Percentiles rank a stretch among this genome's conserved stretches.
These are phyloP conservation scores for Eumacrocentrus americanus DNA, from an alignment of 2,888 invertebrate species.

Conservation along the genomic window DNA sequence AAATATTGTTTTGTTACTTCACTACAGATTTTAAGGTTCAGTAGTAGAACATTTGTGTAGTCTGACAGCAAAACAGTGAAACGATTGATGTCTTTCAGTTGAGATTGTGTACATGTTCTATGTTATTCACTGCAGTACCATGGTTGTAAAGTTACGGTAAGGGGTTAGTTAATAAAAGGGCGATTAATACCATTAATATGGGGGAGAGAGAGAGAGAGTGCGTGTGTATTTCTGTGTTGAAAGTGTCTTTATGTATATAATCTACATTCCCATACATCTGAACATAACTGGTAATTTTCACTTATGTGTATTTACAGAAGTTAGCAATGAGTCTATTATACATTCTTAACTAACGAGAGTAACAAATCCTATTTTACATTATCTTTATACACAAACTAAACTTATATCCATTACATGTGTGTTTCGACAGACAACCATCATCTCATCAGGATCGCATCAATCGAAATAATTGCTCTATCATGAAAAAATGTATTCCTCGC, in stretches of 20 bases:
- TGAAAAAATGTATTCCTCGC: not conserved
- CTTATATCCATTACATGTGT: not conserved
- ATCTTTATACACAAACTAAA: constrained; percentile 41
- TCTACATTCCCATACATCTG: constrained; percentile 40
- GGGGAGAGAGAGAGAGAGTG: too few species aligned
- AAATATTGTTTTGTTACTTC: too few species aligned
- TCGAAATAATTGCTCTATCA: too few species aligned
- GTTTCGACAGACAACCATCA: not conserved
- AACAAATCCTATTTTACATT: constrained; percentile 60
- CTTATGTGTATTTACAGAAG: constrained; percentile 49
- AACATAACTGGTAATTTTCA: constrained; percentile 42
- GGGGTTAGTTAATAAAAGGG: too few species aligned
- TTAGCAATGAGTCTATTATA: constrained; percentile 49
- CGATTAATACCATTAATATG: too few species aligned
- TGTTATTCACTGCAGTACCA: too few species aligned
- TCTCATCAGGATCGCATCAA: too few species aligned
- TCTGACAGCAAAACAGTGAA: not conserved
- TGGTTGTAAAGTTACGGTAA: too few species aligned
- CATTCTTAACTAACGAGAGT: constrained; percentile 56
- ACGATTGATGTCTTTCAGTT: not conserved
- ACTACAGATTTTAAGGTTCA: too few species aligned
- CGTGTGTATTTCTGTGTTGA: constrained; percentile 37
- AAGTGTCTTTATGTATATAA: constrained; percentile 2
- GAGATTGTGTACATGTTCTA: too few species aligned
- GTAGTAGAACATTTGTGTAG: too few species aligned